Evolutionary conservation across 2,888 invertebrate genomes (phyloP).

Genomic region (Didymodactylos carnosus): DNA sequence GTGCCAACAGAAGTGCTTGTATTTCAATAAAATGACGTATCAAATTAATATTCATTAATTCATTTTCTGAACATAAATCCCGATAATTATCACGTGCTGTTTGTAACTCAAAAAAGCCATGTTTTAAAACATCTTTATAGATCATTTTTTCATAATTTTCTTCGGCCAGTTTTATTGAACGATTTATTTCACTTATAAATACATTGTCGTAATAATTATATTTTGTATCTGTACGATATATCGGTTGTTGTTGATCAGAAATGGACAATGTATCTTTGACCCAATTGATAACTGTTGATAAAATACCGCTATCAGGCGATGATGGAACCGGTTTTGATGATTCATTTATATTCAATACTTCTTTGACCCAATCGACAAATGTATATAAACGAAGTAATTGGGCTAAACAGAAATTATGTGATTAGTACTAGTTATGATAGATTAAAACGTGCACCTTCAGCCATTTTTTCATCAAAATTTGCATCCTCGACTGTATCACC

Average conservation of each 20-base stretch:
- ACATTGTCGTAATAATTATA: slow-evolving; percentile 9
- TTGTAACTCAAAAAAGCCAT: slow-evolving; percentile 75
- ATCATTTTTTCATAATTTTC: slow-evolving; percentile 63
- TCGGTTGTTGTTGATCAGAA: slow-evolving; percentile 31
- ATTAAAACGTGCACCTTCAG: too few species aligned
- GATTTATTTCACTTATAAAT: slow-evolving; percentile 61
- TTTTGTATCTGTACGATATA: neutral
- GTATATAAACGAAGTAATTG: slow-evolving; percentile 73
- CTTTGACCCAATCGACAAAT: slow-evolving; percentile 89
- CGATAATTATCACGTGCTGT: slow-evolving; percentile 76
- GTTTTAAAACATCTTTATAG: slow-evolving; percentile 77
- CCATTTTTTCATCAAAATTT: slow-evolving; percentile 80
- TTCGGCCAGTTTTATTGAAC: slow-evolving; percentile 61
- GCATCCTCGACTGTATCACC: slow-evolving; percentile 96
- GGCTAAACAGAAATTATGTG: too few species aligned
- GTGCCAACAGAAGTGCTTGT: slow-evolving; percentile 68
- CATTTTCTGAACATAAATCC: slow-evolving; percentile 58
- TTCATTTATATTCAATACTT: slow-evolving; percentile 31
- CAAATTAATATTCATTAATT: slow-evolving; percentile 59
- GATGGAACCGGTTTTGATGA: slow-evolving; percentile 6
- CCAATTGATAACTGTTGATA: slow-evolving; percentile 37
- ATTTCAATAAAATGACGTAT: slow-evolving; percentile 61
- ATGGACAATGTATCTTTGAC: slow-evolving; percentile 63
- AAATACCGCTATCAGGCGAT: neutral
- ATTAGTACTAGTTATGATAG: too few species aligned